Conservation (phyloP, 2,797 vertebrate species). For the Morus bassanus region DNA sequence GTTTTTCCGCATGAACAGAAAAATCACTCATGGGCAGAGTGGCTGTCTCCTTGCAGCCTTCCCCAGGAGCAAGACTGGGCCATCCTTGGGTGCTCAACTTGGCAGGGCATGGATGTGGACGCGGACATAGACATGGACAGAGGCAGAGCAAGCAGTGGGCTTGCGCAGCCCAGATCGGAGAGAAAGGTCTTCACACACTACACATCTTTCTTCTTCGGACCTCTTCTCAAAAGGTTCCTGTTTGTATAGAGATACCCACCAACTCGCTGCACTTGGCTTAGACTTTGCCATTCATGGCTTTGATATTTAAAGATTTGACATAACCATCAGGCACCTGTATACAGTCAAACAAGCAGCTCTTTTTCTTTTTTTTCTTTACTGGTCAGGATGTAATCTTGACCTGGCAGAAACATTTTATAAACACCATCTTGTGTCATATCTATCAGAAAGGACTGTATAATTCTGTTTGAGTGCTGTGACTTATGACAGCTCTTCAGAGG, state of each 20-base stretch:
- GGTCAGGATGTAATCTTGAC: background rate
- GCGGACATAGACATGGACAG: background rate
- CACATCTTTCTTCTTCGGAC: background rate
- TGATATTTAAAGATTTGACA: background rate
- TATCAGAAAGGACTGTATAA: background rate
- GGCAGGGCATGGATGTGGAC: background rate
- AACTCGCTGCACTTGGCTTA: background rate
- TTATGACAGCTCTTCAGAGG: background rate
- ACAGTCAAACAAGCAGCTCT: background rate
- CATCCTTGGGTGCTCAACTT: background rate
- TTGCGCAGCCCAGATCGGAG: background rate
- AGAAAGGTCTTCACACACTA: background rate
- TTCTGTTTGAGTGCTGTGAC: background rate
- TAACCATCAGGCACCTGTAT: background rate
- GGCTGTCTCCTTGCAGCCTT: background rate
- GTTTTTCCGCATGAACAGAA: background rate
- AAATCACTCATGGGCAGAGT: background rate
- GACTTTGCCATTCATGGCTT: background rate
- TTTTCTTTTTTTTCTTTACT: background rate
- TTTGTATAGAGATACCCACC: background rate
- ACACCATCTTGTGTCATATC: background rate
- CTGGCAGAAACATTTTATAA: background rate
- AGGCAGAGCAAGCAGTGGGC: background rate
- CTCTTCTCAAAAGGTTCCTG: background rate
- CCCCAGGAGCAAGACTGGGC: background rate